Evolutionary conservation across 2,888 invertebrate genomes (phyloP).

Genomic region (Brenthis daphne): DNA sequence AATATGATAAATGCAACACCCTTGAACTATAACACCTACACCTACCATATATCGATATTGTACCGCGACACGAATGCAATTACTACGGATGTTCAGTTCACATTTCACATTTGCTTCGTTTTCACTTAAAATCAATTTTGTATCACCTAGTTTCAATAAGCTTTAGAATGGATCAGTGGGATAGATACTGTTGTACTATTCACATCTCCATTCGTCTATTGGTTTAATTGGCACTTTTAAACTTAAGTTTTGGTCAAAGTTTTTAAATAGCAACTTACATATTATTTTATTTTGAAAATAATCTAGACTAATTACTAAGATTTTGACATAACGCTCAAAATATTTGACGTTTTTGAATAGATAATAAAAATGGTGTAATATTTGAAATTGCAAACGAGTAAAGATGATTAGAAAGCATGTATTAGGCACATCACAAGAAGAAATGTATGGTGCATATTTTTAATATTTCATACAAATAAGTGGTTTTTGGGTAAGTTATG

Average conservation of each 20-base stretch:
- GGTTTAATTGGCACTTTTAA: too few species aligned
- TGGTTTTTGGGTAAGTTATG: too few species aligned
- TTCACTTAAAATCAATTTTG: slow-evolving; percentile 44
- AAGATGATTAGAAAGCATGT: slow-evolving; percentile 54
- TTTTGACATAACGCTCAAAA: not conserved
- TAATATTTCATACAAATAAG: not conserved
- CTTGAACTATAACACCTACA: slow-evolving; percentile 20
- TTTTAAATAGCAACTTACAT: not conserved
- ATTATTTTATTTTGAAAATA: not conserved
- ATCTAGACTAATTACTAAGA: not conserved
- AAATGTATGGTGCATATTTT: slow-evolving; percentile 57
- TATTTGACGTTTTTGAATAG: too few species aligned
- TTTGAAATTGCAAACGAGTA: not conserved
- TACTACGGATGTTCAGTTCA: slow-evolving; percentile 49
- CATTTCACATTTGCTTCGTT: slow-evolving; percentile 53
- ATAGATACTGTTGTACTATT: slow-evolving; percentile 37
- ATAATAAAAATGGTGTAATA: too few species aligned
- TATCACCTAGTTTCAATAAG: slow-evolving; percentile 41
- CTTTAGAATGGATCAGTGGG: slow-evolving; percentile 40
- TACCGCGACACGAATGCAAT: slow-evolving; percentile 63
- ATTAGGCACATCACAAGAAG: slow-evolving; percentile 66
- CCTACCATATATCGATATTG: slow-evolving; percentile 16
- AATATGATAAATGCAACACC: slow-evolving; percentile 1
- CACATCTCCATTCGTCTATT: slow-evolving; percentile 24
- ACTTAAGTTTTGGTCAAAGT: too few species aligned